These are phyloP conservation scores for Dolichopus griseipennis DNA, from an alignment of 2,888 invertebrate genomes.

Conservation along the genomic window DNA sequence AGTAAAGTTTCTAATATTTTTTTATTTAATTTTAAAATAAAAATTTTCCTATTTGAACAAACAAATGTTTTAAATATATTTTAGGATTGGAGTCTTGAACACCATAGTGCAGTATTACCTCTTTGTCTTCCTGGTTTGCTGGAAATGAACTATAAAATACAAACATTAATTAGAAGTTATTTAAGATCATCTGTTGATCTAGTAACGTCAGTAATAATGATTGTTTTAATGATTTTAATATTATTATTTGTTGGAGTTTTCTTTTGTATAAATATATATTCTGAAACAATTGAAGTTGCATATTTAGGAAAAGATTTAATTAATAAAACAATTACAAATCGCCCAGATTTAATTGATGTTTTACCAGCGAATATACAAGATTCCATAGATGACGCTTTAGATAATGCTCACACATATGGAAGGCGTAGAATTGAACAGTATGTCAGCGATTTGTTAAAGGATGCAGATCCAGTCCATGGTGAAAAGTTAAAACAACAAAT, in stretches of 20 bases:
- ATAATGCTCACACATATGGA: constrained; percentile 89
- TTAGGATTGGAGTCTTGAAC: constrained; percentile 46
- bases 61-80: constrained; percentile 26
- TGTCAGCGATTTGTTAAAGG: constrained; percentile 70
- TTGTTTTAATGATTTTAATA: constrained; percentile 73
- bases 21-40: background rate
- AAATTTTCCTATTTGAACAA: constrained; percentile 5
- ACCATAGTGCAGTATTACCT: constrained; percentile 60
- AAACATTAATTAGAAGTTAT: constrained; percentile 52
- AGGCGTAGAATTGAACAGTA: constrained; percentile 82
- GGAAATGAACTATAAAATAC: constrained; percentile 58
- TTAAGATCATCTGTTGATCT: constrained; percentile 74
- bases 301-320: constrained; percentile 80
- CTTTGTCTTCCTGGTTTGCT: constrained; percentile 68
- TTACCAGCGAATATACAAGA: constrained; percentile 54
- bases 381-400: constrained; percentile 80
- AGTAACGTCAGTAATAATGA: constrained; percentile 77
- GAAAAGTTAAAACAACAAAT: constrained; percentile 79
- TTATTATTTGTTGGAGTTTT: constrained; percentile 72
- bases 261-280: constrained; percentile 66
- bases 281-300: constrained; percentile 86
- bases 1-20: background rate
- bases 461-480: constrained; percentile 70
- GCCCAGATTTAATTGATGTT: constrained; percentile 74
- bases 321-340: constrained; percentile 80